Conservation (phyloP, 2,113 vertebrate species). For the Mola mola region DNA sequence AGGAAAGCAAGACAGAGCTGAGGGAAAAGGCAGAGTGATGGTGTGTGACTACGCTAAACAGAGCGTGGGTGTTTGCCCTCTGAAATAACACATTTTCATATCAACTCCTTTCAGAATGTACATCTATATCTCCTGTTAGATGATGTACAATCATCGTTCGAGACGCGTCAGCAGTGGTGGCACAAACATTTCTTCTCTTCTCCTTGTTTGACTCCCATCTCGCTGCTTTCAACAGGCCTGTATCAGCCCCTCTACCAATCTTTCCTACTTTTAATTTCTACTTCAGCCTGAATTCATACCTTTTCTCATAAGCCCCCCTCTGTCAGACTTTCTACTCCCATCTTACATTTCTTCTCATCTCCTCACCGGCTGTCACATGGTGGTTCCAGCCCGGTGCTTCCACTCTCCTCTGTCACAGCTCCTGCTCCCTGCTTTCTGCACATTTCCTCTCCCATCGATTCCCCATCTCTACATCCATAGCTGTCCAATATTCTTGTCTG, state of each 20-base stretch:
- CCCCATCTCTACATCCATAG: slow-evolving; percentile 52
- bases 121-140: slow-evolving; percentile 54
- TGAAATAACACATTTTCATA: slow-evolving; percentile 63
- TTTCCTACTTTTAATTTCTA: slow-evolving; percentile 49
- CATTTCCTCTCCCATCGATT: slow-evolving; percentile 64
- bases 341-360: slow-evolving; percentile 61
- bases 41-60: slow-evolving; percentile 18
- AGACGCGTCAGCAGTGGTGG: slow-evolving; percentile 63
- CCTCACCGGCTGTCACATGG: slow-evolving; percentile 68
- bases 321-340: slow-evolving; percentile 50
- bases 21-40: slow-evolving; percentile 7
- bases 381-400: slow-evolving; percentile 60
- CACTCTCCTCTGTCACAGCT: slow-evolving; percentile 59
- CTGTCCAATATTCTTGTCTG: slow-evolving; percentile 51
- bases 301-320: slow-evolving; percentile 44
- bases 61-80: slow-evolving; percentile 49
- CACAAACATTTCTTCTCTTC: slow-evolving; percentile 62
- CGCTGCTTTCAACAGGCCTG: slow-evolving; percentile 49
- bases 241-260: slow-evolving; percentile 61
- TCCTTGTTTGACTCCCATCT: slow-evolving; percentile 73
- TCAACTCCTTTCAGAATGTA: slow-evolving; percentile 42
- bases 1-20: slow-evolving; percentile 24
- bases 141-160: slow-evolving; percentile 67
- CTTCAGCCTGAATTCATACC: slow-evolving; percentile 36
- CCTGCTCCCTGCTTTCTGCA: slow-evolving; percentile 55